phyloP scores from a whole-genome alignment of 1,140 invertebrate species.

The Drosophila pruinosa region DNA sequence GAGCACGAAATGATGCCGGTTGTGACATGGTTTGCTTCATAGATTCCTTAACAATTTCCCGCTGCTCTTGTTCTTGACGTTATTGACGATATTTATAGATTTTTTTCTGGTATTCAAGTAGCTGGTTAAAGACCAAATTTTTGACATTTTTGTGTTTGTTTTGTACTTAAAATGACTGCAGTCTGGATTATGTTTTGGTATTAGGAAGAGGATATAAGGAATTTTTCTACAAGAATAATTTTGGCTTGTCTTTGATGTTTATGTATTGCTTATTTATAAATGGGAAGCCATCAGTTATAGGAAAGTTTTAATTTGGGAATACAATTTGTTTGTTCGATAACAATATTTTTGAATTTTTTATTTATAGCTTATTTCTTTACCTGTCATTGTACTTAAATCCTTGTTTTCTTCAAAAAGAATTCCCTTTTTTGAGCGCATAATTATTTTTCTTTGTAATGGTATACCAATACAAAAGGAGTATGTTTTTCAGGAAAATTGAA shows the following conservation, averaged over 20 bases:
- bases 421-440: too few relatives aligned
- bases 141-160: slow-evolving; percentile 2
- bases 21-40: slow-evolving; percentile 11
- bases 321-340: too few relatives aligned
- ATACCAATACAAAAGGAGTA: too few relatives aligned
- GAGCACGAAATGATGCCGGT: slow-evolving; percentile 65
- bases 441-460: too few relatives aligned
- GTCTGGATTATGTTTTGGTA: not conserved
- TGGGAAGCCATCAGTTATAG: too few relatives aligned
- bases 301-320: too few relatives aligned
- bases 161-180: not conserved
- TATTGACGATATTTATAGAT: slow-evolving; percentile 32
- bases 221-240: not conserved
- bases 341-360: too few relatives aligned
- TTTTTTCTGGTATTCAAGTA: slow-evolving; percentile 13
- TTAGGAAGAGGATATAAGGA: not conserved
- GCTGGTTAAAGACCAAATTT: not conserved
- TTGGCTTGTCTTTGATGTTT: not conserved
- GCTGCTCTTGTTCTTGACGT: not conserved
- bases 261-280: not conserved
- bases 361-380: too few relatives aligned
- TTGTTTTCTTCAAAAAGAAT: too few relatives aligned
- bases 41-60: not conserved
- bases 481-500: too few relatives aligned
- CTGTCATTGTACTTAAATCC: not conserved